A percentile compares a stretch with the other conserved stretches of the same genome.
Conservation (phyloP, 2,797 vertebrate genomes). For the Malurus splendens region DNA sequence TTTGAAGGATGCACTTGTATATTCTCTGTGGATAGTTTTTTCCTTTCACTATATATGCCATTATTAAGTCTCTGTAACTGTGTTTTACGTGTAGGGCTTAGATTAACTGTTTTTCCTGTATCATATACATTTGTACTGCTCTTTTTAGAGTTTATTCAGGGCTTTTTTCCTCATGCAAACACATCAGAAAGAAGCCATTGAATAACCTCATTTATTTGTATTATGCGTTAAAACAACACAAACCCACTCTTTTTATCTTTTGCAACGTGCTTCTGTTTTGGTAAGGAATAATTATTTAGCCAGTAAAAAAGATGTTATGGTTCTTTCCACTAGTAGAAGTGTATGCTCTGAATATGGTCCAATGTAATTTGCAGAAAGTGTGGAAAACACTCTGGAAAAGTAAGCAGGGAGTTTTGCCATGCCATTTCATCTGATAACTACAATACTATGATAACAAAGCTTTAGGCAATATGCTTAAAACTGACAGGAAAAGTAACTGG, state of each 20-base stretch:
- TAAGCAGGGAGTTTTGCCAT: constrained; percentile 42
- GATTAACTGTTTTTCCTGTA: neutral
- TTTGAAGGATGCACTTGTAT: neutral
- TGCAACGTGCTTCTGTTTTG: neutral
- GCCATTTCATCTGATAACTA: constrained; percentile 51
- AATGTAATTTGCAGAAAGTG: constrained; percentile 25
- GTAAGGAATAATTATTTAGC: constrained; percentile 6
- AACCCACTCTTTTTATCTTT: constrained; percentile 9
- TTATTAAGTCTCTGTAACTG: neutral
- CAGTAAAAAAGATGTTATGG: constrained; percentile 11
- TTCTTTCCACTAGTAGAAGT: neutral
- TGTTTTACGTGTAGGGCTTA: neutral
- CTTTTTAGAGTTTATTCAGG: neutral
- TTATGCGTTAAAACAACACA: constrained; percentile 24
- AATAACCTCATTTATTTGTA: constrained; percentile 13
- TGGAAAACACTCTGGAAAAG: constrained; percentile 23
- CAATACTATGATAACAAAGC: constrained; percentile 36
- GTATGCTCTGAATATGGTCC: neutral
- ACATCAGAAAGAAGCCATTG: constrained; percentile 13
- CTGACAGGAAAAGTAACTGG: constrained; percentile 41
- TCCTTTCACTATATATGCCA: neutral
- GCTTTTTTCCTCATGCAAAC: neutral
- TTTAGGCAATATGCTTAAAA: constrained; percentile 55
- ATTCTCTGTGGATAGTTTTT: neutral
- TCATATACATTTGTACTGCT: neutral